Base-by-base conservation (phyloP, 1,140 invertebrate genomes). In the Bradysia coprophila region DNA sequence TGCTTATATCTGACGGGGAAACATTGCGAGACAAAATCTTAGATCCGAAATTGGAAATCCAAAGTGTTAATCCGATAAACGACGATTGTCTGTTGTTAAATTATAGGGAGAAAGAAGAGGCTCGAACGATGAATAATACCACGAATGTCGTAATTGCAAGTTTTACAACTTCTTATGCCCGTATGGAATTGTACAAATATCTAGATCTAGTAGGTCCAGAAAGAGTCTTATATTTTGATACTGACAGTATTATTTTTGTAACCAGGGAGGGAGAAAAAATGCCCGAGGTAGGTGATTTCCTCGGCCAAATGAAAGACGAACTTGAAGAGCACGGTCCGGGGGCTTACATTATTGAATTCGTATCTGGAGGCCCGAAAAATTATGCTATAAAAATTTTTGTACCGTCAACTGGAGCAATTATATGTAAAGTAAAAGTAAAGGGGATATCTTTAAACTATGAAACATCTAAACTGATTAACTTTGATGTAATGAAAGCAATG, bases 1-100 rank as follows among this genome's bases (percentile, higher is more conserved):
- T 16, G 10, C 4, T 38, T 18, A 18, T 38, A 10, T 10, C 18
- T 6, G 6, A 16, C 2, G 15, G 9, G 16, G 21, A 38, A 11
- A 9, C 18, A 3, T 19, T 38, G 11, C 11, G 18, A 38, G 10
- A 38, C 18, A 11, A 20, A 4, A 16, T 38, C 9, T 20, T 18
- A 4, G 18, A 38, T 11, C 36, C 36, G 11, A 10, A n/a, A 16
- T 18, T 48, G n/a, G 48, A 52, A 31, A 44, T 56, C 0, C 40
- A 45, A 1, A 21, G 20, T 10, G 39, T 54, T 28, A 20, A 47
- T 20, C 38, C 42, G 18, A 36, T 36, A 36, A 16, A 9, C 6
- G 33, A 36, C n/a, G 33, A 36, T 36, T 36, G 10, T n/a, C 15
- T 36, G 5, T 16, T 36, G 10, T 10, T 36, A 6, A 11, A 5